A percentile compares a stretch with the other conserved stretches of the same genome.
Evolutionary conservation across 2,888 invertebrate genomes (phyloP).

Genomic region (Rhyacophila evoluta): DNA sequence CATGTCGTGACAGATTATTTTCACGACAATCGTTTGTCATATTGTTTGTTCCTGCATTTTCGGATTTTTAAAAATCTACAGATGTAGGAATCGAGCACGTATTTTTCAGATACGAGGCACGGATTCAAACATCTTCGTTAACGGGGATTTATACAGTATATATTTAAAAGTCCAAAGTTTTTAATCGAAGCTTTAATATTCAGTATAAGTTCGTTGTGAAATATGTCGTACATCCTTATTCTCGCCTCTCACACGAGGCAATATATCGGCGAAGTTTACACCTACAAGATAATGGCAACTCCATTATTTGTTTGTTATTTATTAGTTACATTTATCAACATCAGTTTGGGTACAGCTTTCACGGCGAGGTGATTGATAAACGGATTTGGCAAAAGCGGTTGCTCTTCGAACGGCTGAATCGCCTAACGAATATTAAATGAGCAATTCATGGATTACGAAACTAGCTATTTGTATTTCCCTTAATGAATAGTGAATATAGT

Average conservation of each 20-base stretch:
- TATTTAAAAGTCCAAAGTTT: too few relatives aligned
- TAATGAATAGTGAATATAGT: too few relatives aligned
- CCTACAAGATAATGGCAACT: constrained; percentile 19
- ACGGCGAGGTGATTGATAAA: constrained; percentile 36
- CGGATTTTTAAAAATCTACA: too few relatives aligned
- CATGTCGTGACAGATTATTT: too few relatives aligned
- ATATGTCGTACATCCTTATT: background rate
- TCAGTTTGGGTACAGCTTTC: constrained; percentile 38
- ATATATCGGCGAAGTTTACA: constrained; percentile 16
- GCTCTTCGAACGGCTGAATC: background rate
- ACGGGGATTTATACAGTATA: too few relatives aligned
- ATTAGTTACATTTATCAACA: constrained; percentile 48
- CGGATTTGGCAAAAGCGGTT: constrained; percentile 25
- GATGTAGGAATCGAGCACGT: too few relatives aligned
- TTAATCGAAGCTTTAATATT: too few relatives aligned
- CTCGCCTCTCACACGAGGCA: constrained; percentile 14
- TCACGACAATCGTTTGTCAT: too few relatives aligned
- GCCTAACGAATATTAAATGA: constrained; percentile 18
- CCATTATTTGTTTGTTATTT: constrained; percentile 35
- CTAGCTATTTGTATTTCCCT: background rate
- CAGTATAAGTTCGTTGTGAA: too few relatives aligned
- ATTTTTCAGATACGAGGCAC: too few relatives aligned
- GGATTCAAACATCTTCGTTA: too few relatives aligned
- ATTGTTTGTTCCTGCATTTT: too few relatives aligned
- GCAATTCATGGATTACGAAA: background rate